Conservation (phyloP, 2,113 vertebrate genomes). For the Tichodroma muraria region DNA sequence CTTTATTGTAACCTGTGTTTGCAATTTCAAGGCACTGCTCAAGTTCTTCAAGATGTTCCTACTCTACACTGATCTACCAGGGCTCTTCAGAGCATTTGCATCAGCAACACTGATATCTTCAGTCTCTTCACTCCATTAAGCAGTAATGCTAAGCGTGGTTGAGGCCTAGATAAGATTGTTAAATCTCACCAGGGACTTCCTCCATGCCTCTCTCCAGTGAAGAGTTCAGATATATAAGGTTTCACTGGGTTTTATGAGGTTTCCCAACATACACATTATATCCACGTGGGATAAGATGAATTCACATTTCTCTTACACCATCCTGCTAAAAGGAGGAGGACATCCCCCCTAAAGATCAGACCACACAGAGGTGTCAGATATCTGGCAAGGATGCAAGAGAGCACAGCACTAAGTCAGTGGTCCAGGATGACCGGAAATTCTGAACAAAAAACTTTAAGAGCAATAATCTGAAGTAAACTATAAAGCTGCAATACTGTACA, state of each 20-base stretch:
- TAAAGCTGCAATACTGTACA: neutral
- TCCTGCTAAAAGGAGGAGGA: neutral
- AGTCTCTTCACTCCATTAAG: neutral
- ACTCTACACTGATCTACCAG: neutral
- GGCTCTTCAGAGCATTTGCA: neutral
- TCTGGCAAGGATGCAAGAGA: neutral
- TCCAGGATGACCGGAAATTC: neutral
- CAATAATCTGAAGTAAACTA: neutral
- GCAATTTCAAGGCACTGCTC: neutral
- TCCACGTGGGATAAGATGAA: neutral
- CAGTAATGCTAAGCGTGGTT: neutral
- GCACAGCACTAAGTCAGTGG: accelerated
- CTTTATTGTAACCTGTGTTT: neutral
- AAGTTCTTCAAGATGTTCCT: neutral
- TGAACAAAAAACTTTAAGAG: neutral
- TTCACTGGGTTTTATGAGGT: neutral
- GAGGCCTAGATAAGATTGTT: neutral
- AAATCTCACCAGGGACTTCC: neutral
- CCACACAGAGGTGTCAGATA: neutral
- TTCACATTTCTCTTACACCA: neutral
- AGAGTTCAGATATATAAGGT: neutral
- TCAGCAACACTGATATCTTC: neutral
- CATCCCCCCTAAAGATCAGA: neutral
- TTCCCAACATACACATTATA: neutral
- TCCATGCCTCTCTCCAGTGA: neutral